Conservation (phyloP, 2,888 invertebrate species). For the Hyles lineata region DNA sequence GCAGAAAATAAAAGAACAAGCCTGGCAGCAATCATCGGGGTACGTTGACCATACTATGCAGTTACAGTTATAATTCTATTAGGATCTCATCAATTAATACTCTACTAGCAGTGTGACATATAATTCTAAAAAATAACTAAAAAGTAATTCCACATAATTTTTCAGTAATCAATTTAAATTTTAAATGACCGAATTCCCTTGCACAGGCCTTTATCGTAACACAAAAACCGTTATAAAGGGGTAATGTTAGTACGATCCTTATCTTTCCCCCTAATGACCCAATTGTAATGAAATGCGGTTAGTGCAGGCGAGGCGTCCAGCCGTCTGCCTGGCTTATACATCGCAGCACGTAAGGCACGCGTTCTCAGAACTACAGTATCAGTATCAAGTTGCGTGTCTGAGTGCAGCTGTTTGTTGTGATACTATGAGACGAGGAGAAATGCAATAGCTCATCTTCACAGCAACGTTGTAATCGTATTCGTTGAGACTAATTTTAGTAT, state of each 20-base stretch:
- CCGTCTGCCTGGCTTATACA: constrained; percentile 10
- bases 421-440: not conserved
- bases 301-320: constrained; percentile 5
- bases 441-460: not conserved
- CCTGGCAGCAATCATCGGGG: too few species aligned
- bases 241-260: not conserved
- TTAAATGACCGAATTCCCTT: not conserved
- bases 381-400: constrained; percentile 9
- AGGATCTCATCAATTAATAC: too few species aligned
- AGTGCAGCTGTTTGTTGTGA: constrained; percentile 1
- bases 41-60: too few species aligned
- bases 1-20: too few species aligned
- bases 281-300: constrained; percentile 4
- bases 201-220: not conserved
- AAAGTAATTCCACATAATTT: not conserved
- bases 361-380: constrained; percentile 17
- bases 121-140: not conserved
- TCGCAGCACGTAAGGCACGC: constrained; percentile 9
- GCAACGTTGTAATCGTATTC: not conserved
- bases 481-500: not conserved
- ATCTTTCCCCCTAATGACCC: constrained; percentile 22
- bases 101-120: too few species aligned
- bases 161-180: not conserved
- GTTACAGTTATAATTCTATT: too few species aligned
- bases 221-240: not conserved